phyloP scores from a whole-genome alignment of 1,140 invertebrate genomes.

The Tachypleus tridentatus region DNA sequence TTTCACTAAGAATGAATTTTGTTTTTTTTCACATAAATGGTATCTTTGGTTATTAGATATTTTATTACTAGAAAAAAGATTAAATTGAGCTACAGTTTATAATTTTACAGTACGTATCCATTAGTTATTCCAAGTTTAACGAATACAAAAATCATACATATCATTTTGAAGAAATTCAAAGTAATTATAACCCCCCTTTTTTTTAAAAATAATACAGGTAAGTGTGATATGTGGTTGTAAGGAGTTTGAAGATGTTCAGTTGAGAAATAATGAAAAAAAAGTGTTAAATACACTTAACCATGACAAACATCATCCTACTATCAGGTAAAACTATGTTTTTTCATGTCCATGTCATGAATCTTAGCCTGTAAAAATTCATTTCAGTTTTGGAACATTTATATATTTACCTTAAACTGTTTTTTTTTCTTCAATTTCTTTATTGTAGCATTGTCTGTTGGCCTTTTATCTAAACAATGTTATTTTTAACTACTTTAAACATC shows the following conservation, averaged over 20 bases:
- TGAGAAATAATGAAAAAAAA: slow-evolving; percentile 47
- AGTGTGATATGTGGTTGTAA: slow-evolving; percentile 41
- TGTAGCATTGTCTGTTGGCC: no score
- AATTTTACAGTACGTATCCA: slow-evolving; percentile 24
- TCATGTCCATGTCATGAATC: no score
- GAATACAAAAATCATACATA: no score
- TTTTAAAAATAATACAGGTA: slow-evolving; percentile 19
- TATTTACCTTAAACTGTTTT: no score
- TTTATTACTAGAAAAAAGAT: slow-evolving; percentile 65
- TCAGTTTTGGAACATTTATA: no score
- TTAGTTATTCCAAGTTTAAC: no score
- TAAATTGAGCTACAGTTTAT: neutral
- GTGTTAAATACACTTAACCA: slow-evolving; percentile 48
- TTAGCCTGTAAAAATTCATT: no score
- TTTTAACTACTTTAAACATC: no score
- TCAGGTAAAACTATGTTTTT: slow-evolving; percentile 34
- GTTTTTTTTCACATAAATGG: slow-evolving; percentile 70
- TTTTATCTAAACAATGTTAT: no score
- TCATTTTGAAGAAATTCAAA: no score
- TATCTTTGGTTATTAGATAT: slow-evolving; percentile 84
- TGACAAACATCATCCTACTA: slow-evolving; percentile 39
- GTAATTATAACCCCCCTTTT: no score
- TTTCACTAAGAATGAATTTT: slow-evolving; percentile 4
- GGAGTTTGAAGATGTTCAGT: slow-evolving; percentile 47
- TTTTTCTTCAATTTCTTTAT: no score